Evolutionary conservation across 2,888 invertebrate genomes (phyloP).

Genomic region (Selenia dentaria): DNA sequence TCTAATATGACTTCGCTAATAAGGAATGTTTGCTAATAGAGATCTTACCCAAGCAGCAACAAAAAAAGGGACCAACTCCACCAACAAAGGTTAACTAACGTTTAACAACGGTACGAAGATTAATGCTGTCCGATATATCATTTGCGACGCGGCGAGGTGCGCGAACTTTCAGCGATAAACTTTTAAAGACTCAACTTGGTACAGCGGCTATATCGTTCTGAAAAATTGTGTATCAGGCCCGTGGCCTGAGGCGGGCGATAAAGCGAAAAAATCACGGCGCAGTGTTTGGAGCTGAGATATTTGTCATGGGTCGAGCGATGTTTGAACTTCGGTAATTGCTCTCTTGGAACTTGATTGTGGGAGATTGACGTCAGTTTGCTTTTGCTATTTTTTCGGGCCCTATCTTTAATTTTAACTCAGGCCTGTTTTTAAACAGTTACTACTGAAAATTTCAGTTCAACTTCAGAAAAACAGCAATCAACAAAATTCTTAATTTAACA

Average conservation of each 20-base stretch:
- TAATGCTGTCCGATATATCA: conserved; percentile 77
- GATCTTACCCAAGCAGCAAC: background rate
- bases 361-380: conserved; percentile 26
- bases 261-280: conserved; percentile 69
- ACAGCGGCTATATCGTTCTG: conserved; percentile 69
- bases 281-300: conserved; percentile 78
- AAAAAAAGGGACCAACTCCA: conserved; percentile 41
- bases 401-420: too few species aligned
- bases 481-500: too few species aligned
- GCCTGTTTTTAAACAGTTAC: too few species aligned
- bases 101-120: conserved; percentile 65
- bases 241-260: conserved; percentile 75
- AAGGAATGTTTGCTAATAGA: background rate
- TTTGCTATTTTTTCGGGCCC: too few species aligned
- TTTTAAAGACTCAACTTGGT: conserved; percentile 81
- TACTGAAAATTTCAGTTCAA: too few species aligned
- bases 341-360: conserved; percentile 56
- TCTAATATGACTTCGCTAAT: too few species aligned
- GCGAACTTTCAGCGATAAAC: conserved; percentile 78
- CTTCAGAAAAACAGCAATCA: too few species aligned
- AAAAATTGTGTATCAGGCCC: conserved; percentile 79
- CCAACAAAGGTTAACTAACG: conserved; percentile 64
- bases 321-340: conserved; percentile 75
- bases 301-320: conserved; percentile 60
- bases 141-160: conserved; percentile 64